Base-by-base conservation (phyloP, 2,113 vertebrate species). In the Nerophis lumbriciformis region DNA sequence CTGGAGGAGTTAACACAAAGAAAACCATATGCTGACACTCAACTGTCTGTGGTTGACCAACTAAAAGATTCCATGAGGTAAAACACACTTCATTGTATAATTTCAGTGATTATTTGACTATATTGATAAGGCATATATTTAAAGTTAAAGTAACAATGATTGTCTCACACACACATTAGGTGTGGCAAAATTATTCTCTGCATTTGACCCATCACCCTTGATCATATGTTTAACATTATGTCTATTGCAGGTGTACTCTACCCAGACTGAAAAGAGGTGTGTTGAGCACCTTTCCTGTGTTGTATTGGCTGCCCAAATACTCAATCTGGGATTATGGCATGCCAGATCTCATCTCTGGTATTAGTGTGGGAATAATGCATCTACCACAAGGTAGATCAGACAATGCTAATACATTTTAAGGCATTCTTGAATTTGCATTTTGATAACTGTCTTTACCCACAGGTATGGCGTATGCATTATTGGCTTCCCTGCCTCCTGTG, bases 281-380 rank as follows among this genome's bases (percentile, higher is more conserved):
- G 28, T 44, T 93, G 54, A 90, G 66, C 3, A 86, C 85, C 70
- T 68, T 98, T 15, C 97, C 97, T 0, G 66, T 96, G 56, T 77
- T 97, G 51, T 84, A 67, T 78, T 99, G 97, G 97, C 75, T 99
- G 61, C 97, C 96, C 8, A 92, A 88, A 35, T 98, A 99, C 74
- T 94, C 93, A 0, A 1, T 96, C 53, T 93, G 90, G 77, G 94
- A 98, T 51, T 96, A 94, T 83, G 92, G 96, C 12, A 85, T 93
- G 61, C 91, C 94, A 1, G 97, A 98, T 81, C 82, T 97, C 0
- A 37, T 91, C 36, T 93, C 96, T 0, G 97, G 97, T 55, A 90
- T 99, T 74, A 99, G 95, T n/a, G 95, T 98, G 72, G 97, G 94
- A 49, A 96, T 99, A 76, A 96, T 99, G 93, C 95, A 98, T 74